Evolutionary conservation across 2,888 invertebrate species (phyloP).

Genomic region (Eledona agricola): DNA sequence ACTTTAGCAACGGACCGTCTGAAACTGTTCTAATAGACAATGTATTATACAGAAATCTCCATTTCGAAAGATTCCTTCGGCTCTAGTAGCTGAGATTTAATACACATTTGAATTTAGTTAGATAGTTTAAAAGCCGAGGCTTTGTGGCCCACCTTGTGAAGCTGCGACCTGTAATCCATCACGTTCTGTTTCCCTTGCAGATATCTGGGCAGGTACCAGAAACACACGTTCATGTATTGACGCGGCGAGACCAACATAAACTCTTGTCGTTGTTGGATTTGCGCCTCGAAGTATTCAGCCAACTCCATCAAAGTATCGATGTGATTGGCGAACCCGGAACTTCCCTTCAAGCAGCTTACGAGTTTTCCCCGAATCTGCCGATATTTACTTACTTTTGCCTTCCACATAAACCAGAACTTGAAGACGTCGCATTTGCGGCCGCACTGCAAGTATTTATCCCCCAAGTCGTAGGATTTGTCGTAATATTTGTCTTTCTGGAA

Average conservation of each 20-base stretch:
- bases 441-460: conserved; percentile 74
- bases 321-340: conserved; percentile 65
- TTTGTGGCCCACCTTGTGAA: conserved; percentile 60
- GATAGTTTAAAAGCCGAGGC: not conserved
- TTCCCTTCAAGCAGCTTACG: too few species aligned
- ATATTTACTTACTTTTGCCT: conserved; percentile 68
- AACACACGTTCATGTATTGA: conserved; percentile 75
- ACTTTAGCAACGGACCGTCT: not conserved
- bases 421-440: conserved; percentile 75
- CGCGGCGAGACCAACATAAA: conserved; percentile 65
- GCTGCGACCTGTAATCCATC: conserved; percentile 55
- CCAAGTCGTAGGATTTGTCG: conserved; percentile 64
- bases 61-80: not conserved
- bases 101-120: too few species aligned
- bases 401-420: conserved; percentile 78
- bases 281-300: conserved; percentile 62
- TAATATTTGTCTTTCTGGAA: conserved; percentile 69
- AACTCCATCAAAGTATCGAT: conserved; percentile 65
- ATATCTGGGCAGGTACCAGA: conserved; percentile 73
- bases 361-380: too few species aligned
- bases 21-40: too few species aligned
- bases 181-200: conserved; percentile 57
- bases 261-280: conserved; percentile 57
- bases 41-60: not conserved
- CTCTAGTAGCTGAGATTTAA: too few species aligned